These are phyloP conservation scores for Ceraclea dissimilis DNA, from an alignment of 2,888 invertebrate genomes.

Conservation along the genomic window DNA sequence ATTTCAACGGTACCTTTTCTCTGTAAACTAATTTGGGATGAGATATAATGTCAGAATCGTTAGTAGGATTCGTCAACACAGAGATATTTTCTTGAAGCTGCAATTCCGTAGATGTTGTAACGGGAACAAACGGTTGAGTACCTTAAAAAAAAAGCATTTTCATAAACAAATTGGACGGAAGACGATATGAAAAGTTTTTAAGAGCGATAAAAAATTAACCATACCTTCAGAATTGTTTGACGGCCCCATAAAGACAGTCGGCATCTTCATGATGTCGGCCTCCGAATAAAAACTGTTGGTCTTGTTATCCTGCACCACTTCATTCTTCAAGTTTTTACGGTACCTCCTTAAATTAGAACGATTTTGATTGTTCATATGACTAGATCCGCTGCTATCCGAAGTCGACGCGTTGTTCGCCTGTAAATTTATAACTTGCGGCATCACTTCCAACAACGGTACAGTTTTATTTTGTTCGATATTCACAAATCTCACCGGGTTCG, in stretches of 20 bases:
- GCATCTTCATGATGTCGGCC: constrained; percentile 50
- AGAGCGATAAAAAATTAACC: background rate
- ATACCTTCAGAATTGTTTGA: background rate
- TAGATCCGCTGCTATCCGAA: background rate
- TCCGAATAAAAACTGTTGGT: constrained; percentile 24
- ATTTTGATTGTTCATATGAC: background rate
- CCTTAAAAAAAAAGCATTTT: background rate
- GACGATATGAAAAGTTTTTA: too few relatives aligned
- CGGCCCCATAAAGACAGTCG: constrained; percentile 35
- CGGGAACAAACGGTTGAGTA: background rate
- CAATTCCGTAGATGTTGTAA: background rate
- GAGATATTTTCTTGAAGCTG: background rate
- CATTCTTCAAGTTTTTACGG: constrained; percentile 27
- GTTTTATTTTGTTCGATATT: background rate
- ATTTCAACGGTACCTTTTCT: background rate
- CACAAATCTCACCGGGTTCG: background rate
- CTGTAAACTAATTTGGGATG: background rate
- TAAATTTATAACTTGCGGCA: background rate
- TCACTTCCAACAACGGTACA: background rate
- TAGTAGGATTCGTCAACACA: background rate
- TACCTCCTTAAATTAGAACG: background rate
- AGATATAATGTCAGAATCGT: background rate
- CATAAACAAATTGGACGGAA: background rate
- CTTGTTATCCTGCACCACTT: constrained; percentile 34
- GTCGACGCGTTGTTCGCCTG: constrained; percentile 12